phyloP scores from a whole-genome alignment of 1,140 invertebrate genomes.

The Cydia strobilella region DNA sequence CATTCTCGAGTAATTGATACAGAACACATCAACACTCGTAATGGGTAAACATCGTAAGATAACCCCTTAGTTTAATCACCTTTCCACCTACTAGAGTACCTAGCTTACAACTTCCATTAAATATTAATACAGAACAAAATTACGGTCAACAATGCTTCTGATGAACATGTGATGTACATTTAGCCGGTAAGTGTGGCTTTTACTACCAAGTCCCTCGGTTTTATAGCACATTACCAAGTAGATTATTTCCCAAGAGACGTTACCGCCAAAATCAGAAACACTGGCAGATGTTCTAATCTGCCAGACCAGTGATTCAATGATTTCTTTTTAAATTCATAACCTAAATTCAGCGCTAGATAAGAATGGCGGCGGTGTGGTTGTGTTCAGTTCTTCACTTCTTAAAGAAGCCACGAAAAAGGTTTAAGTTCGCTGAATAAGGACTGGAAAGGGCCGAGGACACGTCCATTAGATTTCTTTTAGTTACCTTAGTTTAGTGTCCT shows the following conservation, averaged over 20 bases:
- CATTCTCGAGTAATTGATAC: background rate
- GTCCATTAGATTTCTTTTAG: too few relatives aligned
- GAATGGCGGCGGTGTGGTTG: too few relatives aligned
- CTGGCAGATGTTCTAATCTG: too few relatives aligned
- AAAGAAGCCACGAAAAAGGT: too few relatives aligned
- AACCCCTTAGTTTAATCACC: background rate
- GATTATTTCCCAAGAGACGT: constrained; percentile 9
- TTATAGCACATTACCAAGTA: constrained; percentile 16
- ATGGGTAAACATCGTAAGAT: background rate
- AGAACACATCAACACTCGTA: background rate
- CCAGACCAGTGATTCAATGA: too few relatives aligned
- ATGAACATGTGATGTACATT: constrained; percentile 14
- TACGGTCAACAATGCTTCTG: background rate
- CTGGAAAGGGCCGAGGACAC: background rate
- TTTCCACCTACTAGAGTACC: background rate
- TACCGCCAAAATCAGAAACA: background rate
- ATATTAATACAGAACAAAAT: background rate
- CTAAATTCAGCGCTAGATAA: too few relatives aligned
- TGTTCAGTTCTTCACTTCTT: too few relatives aligned
- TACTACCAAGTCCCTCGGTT: background rate
- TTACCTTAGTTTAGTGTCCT: too few relatives aligned
- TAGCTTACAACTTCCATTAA: background rate
- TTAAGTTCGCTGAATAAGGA: too few relatives aligned
- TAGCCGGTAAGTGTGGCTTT: background rate
- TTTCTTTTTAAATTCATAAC: too few relatives aligned